These are phyloP conservation scores for Nesoenas mayeri DNA, from an alignment of 2,113 vertebrate genomes.

Conservation along the genomic window DNA sequence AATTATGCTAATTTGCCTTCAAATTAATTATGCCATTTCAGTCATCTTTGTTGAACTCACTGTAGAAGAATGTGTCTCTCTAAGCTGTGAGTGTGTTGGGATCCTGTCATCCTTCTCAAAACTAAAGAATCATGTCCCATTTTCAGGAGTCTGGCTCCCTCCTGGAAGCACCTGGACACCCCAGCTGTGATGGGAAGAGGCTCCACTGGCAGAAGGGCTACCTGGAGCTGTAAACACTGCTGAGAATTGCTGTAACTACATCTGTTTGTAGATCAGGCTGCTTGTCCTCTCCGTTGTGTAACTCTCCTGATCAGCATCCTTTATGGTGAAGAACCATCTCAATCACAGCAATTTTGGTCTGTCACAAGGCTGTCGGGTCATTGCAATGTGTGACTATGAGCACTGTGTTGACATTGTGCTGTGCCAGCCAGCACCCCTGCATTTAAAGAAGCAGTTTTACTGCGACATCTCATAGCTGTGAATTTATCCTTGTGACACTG, in stretches of 20 bases:
- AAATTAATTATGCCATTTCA: neutral
- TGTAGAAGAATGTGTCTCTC: neutral
- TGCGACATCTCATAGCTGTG: neutral
- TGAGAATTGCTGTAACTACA: neutral
- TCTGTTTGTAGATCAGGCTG: neutral
- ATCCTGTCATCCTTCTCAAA: neutral
- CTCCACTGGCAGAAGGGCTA: neutral
- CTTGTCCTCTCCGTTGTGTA: fast-evolving
- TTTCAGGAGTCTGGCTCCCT: neutral
- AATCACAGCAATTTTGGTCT: neutral
- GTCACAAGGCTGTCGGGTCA: neutral
- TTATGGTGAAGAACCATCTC: neutral
- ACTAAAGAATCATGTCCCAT: neutral
- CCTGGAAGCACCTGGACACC: neutral
- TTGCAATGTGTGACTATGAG: neutral
- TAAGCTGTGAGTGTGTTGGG: neutral
- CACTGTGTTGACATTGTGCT: neutral
- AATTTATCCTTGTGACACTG: neutral
- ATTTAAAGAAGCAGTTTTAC: neutral
- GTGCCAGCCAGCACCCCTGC: neutral
- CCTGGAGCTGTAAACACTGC: neutral
- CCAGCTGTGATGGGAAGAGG: neutral
- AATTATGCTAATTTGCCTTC: neutral
- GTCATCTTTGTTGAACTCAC: neutral
- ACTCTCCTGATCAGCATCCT: neutral